Evolutionary conservation across 2,888 invertebrate species (phyloP), one percentile per base, ranked within the genome.

Genomic region (Leptura quadrifasciata): DNA sequence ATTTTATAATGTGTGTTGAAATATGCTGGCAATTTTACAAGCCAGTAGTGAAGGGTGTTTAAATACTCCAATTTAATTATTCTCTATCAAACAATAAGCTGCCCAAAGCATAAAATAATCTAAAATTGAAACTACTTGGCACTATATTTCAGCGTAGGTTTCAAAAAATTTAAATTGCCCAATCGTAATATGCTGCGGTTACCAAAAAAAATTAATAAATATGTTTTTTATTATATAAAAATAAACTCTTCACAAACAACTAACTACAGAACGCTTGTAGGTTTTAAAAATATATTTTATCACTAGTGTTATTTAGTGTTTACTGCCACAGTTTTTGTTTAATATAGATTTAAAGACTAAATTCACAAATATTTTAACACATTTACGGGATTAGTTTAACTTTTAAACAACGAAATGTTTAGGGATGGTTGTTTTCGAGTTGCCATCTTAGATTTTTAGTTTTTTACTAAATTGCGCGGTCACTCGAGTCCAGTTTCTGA

Each of bases 401-500:
- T 60, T 31, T 31, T 63, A 21, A 17, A 12, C 21, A 31, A 27
- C 35, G 24, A 31, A 64, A 55, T 12, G 15, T n/a, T 72, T 39
- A 12, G 18, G 10, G 10, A 17, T 24, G 52, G 65, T 31, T 54
- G 18, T n/a, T 58, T 65, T 39, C 20, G 57, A 71, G 31, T 55
- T 61, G 60, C 55, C 47, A 60, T 72, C 63, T 61, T 67, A 54
- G 67, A 74, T 72, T 69, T 75, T 71, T 60, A 73, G 67, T 74
- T 77, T 79, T 77, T 72, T 70, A 27, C 6, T 31, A 74, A 80
- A 76, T 75, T 69, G 75, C 83, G 82, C 84, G 83, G 81, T 77
- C 82, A 81, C 80, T 80, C 78, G 76, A 81, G 84, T 85, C 85
- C 85, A 85, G 85, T 85, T 84, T 77, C 79, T 73, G 72, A 81